Base-by-base conservation (phyloP, 2,888 invertebrate species). In the Latrodectus hesperus region DNA sequence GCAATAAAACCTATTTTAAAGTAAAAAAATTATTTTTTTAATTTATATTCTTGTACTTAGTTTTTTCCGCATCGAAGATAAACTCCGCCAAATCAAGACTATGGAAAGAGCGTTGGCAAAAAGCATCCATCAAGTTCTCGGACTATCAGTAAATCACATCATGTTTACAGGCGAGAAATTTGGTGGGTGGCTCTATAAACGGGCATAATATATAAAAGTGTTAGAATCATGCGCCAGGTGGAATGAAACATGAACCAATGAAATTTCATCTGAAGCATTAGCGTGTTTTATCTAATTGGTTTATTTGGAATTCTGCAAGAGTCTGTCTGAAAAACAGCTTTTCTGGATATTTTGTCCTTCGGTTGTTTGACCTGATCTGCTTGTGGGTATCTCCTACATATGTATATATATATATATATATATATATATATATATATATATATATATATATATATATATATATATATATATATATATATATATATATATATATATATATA, bases 251-350 rank as follows among this genome's bases (percentile, higher is more conserved):
- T 16, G 53, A 52, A 60, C 84, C 75, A 82, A 82, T 81, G 81
- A 81, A 81, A 73, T 67, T 75, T 53, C 68, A 67, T 73, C 55
- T n/a, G 53, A 26, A 26, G n/a, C 73, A 16, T 38, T 74, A 67
- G 53, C 74, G 53, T 38, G 52, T 65, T 49, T 16, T 49, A 78
- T 77, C 78, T 78, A 84, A 84, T 84, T 84, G 84, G 84, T 73
- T 67, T 65, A 84, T 77, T 84, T 78, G 53, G 76, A 60, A 84
- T 84, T 78, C 78, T 72, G 52, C 77, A 55, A 26, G 76, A 51
- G 74, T 76, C 14, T 60, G 73, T 52, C 53, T 65, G 17, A 74
- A 67, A 65, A 17, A 51, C 77, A 8, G 52, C 51, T 65, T 67
- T 64, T 75, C 64, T 16, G 16, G 75, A 12, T 70, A 70, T 26